These are phyloP conservation scores for Cylindroiulus punctatus DNA, from an alignment of 2,888 invertebrate genomes.

Conservation along the genomic window DNA sequence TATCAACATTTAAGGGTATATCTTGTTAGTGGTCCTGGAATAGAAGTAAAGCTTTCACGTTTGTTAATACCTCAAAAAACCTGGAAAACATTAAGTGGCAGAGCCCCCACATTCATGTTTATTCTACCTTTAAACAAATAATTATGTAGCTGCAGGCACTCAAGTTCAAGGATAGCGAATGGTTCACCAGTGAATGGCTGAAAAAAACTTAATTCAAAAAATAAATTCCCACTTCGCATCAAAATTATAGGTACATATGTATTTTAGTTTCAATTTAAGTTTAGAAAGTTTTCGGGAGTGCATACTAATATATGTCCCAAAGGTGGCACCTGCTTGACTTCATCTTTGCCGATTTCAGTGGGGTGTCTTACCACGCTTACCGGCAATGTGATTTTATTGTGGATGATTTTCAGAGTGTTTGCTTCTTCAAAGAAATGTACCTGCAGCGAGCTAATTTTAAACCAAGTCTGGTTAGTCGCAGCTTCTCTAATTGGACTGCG, in stretches of 20 bases:
- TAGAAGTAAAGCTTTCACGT: constrained; percentile 12
- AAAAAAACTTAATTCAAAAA: neutral
- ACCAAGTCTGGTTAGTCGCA: constrained; percentile 16
- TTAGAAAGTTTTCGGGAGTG: neutral
- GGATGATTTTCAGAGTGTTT: neutral
- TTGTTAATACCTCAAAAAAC: constrained; percentile 30
- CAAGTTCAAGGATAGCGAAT: constrained; percentile 15
- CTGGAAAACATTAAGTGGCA: constrained; percentile 40
- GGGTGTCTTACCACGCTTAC: neutral
- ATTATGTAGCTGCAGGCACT: neutral
- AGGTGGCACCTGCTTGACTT: neutral
- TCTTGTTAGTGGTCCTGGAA: constrained; percentile 24
- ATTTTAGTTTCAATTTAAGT: neutral
- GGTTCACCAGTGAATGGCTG: neutral
- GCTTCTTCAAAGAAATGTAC: neutral
- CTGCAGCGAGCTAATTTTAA: neutral
- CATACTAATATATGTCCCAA: neutral
- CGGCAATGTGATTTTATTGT: neutral
- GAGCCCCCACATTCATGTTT: neutral
- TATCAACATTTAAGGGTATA: neutral
- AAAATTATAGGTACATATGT: neutral
- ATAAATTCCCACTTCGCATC: neutral
- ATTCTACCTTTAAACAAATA: constrained; percentile 30
- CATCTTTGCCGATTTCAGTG: neutral
- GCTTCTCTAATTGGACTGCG: neutral